Conservation (phyloP, 2,113 vertebrate species). For the Eurypyga helias region DNA sequence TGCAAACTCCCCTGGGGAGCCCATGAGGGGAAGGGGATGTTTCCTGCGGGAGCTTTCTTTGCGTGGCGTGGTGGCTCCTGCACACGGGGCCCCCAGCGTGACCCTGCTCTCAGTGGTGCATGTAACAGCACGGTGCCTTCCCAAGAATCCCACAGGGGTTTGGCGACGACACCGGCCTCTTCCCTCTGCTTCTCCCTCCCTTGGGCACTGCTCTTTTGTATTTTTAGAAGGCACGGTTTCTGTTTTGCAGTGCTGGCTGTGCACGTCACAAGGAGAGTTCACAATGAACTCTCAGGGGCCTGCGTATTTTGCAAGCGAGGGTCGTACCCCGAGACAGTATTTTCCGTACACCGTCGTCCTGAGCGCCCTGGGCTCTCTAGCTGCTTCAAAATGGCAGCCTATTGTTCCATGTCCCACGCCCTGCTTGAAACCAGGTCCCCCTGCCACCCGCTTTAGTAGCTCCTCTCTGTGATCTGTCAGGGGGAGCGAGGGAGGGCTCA, state of each 20-base stretch:
- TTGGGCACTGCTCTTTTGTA: neutral
- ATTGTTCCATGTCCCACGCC: neutral
- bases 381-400: neutral
- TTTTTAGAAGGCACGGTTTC: conserved; percentile 20
- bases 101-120: neutral
- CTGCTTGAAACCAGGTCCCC: neutral
- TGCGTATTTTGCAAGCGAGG: neutral
- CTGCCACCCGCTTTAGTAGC: neutral
- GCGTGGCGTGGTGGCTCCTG: neutral
- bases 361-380: neutral
- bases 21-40: neutral
- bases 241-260: neutral
- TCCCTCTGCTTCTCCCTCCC: neutral
- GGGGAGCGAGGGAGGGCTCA: neutral
- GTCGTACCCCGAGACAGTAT: fast-evolving
- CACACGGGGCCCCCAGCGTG: fast-evolving
- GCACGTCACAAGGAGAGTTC: neutral
- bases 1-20: neutral
- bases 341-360: neutral
- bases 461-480: neutral
- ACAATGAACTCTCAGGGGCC: conserved; percentile 1
- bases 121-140: fast-evolving
- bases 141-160: neutral
- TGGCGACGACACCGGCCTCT: fast-evolving
- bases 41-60: neutral